Base-by-base conservation (phyloP, 2,797 vertebrate species). In the Acanthurus lineatus region DNA sequence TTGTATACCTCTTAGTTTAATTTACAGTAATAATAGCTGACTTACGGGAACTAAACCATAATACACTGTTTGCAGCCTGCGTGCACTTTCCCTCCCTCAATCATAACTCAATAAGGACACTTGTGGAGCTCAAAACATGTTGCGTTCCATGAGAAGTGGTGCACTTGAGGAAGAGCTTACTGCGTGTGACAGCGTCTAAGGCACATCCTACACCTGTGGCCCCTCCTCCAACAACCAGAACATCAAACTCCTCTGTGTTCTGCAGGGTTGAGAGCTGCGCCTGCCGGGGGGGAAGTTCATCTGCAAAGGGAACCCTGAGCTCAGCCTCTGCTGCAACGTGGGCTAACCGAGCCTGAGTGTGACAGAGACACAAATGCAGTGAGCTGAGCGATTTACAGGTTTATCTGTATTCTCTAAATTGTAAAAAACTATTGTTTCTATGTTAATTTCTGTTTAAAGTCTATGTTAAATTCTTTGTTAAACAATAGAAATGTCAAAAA, bases 171-270 rank as follows among this genome's bases (percentile, higher is more conserved):
- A 52, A 1, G 3, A 9, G 8, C 95, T 94, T 85, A 99, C 98
- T 97, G 93, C 98, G 96, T 3, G 97, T 97, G 92, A 97, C 96
- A 0, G 98, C 96, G 0, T 99, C 98, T 76, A 99, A 95, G 47
- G 98, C 98, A 88, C 98, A 99, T 88, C 98, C 98, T 0, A 96
- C 92, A 6, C 98, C 98, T 0, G 98, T 99, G 73, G 98, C 98
- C 48, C 98, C 98, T 6, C 98, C 98, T 0, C 98, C 98, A 0
- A 99, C 96, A 3, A 99, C 85, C 2, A 99, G 94, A 0, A 99
- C 93, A 2, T 99, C 98, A 32, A 98, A 99, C 86, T 99, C 97
- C 0, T 87, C 58, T 0, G 93, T 91, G 91, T 70, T 92, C 4
- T 86, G 89, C 84, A 99, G 93, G 2, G 92, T 77, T 1, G 73